A percentile compares a stretch with the other conserved stretches of the same genome.
phyloP scores from a whole-genome alignment of 2,113 vertebrate species.

The Pyxicephalus adspersus region DNA sequence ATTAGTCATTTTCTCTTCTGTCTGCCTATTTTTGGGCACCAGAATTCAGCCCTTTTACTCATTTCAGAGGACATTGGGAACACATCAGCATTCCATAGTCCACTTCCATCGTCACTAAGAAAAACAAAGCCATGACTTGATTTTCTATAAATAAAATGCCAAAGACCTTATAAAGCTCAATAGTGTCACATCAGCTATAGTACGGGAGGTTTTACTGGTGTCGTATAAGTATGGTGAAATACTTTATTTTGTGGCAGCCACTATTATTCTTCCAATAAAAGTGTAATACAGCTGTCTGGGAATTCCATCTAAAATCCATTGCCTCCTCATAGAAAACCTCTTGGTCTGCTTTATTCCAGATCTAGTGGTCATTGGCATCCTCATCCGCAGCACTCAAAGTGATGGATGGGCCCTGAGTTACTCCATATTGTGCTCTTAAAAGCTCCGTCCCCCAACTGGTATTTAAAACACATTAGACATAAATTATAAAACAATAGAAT shows the following conservation, averaged over 20 bases:
- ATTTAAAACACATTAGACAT: conserved; percentile 30
- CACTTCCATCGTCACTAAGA: too few relatives aligned
- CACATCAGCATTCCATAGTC: too few relatives aligned
- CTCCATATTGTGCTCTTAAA: not conserved
- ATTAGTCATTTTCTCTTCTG: too few relatives aligned
- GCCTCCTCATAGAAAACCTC: not conserved
- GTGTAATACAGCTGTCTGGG: not conserved
- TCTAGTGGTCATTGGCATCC: conserved; percentile 1
- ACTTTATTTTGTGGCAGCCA: conserved; percentile 12
- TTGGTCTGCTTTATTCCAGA: not conserved
- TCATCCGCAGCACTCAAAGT: not conserved
- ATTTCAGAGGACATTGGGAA: too few relatives aligned
- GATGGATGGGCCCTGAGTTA: not conserved
- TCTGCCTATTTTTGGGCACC: too few relatives aligned
- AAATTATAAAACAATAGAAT: conserved; percentile 41
- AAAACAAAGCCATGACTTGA: too few relatives aligned
- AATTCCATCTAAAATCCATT: conserved; percentile 6
- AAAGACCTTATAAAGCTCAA: conserved; percentile 1
- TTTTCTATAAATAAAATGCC: not conserved
- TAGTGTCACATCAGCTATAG: not conserved
- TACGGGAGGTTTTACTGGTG: not conserved
- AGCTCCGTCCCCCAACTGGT: not conserved
- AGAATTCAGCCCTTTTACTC: too few relatives aligned
- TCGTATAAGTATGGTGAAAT: conserved; percentile 16
- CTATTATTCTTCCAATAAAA: conserved; percentile 14